Percentiles rank a stretch among this genome's conserved stretches.
Evolutionary conservation across 2,888 invertebrate genomes (phyloP).

Genomic region (Antitype chi): DNA sequence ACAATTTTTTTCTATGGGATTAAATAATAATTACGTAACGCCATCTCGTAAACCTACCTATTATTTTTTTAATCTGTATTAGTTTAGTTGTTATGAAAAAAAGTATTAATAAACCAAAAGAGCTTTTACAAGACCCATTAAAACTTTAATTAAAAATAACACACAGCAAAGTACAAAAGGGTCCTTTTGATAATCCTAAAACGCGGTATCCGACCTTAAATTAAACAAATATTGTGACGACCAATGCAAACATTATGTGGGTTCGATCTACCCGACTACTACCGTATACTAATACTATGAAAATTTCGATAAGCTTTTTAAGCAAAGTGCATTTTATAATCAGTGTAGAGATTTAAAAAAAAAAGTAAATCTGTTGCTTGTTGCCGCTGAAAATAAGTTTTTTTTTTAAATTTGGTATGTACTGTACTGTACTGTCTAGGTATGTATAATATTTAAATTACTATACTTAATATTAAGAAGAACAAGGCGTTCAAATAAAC

Average conservation of each 20-base stretch:
- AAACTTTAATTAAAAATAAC: conserved; percentile 36
- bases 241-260: conserved; percentile 57
- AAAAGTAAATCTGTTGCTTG: conserved; percentile 3
- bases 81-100: background rate
- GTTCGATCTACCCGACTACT: conserved; percentile 22
- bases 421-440: too few species aligned
- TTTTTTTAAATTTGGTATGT: too few species aligned
- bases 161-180: conserved; percentile 22
- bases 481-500: too few species aligned
- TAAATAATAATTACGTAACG: too few species aligned
- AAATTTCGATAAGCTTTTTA: conserved; percentile 52
- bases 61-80: too few species aligned
- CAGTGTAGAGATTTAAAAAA: conserved; percentile 12
- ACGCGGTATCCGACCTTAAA: conserved; percentile 47
- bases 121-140: background rate
- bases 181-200: conserved; percentile 36
- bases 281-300: conserved; percentile 48
- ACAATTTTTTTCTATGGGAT: too few species aligned
- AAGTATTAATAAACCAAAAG: background rate
- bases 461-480: too few species aligned
- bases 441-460: too few species aligned
- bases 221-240: conserved; percentile 66
- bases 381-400: background rate
- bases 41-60: too few species aligned
- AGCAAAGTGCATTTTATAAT: conserved; percentile 41